A percentile compares a stretch with the other conserved stretches of the same genome.
Conservation (phyloP, 2,888 invertebrate species). For the Lepidocyrtinus sp. region DNA sequence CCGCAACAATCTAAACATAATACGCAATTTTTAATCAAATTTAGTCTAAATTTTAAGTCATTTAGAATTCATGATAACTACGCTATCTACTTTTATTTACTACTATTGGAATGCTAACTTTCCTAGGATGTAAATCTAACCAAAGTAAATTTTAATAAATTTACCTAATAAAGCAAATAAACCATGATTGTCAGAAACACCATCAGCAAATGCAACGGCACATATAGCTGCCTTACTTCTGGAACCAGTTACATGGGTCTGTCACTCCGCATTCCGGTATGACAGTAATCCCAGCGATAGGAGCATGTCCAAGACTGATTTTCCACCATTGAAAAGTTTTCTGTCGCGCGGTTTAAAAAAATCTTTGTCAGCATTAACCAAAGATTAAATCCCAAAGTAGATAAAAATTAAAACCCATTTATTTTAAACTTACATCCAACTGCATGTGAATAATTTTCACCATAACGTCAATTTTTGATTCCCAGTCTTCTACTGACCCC, state of each 20-base stretch:
- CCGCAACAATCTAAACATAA: no score
- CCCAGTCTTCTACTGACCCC: background rate
- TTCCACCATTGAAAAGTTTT: background rate
- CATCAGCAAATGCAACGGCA: no score
- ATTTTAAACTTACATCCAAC: background rate
- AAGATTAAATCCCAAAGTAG: background rate
- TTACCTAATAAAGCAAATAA: no score
- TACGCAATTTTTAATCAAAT: no score
- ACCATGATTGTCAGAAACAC: no score
- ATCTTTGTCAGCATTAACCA: background rate
- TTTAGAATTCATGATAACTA: no score
- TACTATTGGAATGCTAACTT: no score
- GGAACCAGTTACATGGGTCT: background rate
- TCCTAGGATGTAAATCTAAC: no score
- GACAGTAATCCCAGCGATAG: background rate
- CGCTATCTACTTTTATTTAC: no score
- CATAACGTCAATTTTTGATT: background rate
- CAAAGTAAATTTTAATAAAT: no score
- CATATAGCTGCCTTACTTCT: no score
- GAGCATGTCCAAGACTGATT: background rate
- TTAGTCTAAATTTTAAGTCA: no score
- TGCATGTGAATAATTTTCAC: background rate
- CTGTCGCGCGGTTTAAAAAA: background rate
- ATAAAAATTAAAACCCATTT: background rate
- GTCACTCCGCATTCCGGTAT: background rate